phyloP scores from a whole-genome alignment of 1,140 invertebrate genomes.

The Ceratina japonica region DNA sequence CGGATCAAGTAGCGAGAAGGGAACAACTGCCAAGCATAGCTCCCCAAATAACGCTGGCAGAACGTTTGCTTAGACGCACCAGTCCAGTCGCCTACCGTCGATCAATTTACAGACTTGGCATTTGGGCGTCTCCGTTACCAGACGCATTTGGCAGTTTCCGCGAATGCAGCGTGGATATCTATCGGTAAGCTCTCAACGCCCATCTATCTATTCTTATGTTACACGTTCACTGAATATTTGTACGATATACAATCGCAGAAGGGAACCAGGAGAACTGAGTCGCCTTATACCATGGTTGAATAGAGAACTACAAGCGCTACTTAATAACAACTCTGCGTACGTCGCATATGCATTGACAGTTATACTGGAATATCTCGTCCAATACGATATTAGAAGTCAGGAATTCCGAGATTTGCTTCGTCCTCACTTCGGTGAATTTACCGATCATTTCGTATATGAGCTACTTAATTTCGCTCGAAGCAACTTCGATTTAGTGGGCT shows the following conservation, averaged over 20 bases:
- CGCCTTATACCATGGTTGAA: slow-evolving; percentile 93
- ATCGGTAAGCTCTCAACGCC: slow-evolving; percentile 79
- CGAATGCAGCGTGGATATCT: slow-evolving; percentile 88
- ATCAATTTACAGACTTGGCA: slow-evolving; percentile 87
- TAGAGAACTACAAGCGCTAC: slow-evolving; percentile 88
- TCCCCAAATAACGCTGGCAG: slow-evolving; percentile 60
- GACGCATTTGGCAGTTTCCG: slow-evolving; percentile 84
- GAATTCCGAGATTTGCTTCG: slow-evolving; percentile 84
- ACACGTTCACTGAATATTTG: background rate
- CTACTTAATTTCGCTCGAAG: slow-evolving; percentile 92
- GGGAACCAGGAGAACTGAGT: slow-evolving; percentile 88
- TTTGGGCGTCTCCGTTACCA: slow-evolving; percentile 85
- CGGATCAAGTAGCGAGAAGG: slow-evolving; percentile 66
- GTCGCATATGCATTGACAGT: slow-evolving; percentile 84
- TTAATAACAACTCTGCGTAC: slow-evolving; percentile 82
- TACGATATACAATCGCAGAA: slow-evolving; percentile 73
- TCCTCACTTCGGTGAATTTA: slow-evolving; percentile 82
- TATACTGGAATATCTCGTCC: slow-evolving; percentile 85
- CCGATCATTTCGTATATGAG: slow-evolving; percentile 93
- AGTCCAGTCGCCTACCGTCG: slow-evolving; percentile 81
- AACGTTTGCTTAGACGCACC: slow-evolving; percentile 59
- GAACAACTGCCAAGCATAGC: slow-evolving; percentile 63
- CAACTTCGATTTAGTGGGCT: slow-evolving; percentile 90
- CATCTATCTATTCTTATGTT: background rate
- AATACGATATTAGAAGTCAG: slow-evolving; percentile 85